Base-by-base conservation (phyloP, 2,797 vertebrate genomes). In the Eulemur albifrons region DNA sequence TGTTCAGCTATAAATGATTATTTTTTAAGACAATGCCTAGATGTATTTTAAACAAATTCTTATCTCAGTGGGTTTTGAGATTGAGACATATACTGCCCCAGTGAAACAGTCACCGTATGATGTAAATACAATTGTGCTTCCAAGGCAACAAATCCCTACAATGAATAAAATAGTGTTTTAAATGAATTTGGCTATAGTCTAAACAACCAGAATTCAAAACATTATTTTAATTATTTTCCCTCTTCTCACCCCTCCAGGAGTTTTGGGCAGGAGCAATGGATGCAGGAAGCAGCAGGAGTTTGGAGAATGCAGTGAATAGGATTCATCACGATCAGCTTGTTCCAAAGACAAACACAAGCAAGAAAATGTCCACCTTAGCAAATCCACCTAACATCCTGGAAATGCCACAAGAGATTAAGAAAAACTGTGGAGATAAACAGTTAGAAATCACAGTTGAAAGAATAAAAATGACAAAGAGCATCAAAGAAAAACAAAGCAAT, bases 401-500 rank as follows among this genome's bases (percentile, higher is more conserved):
- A 96, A 61, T 75, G 88, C 21, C 91, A 57, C 96, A 95, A 40
- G 89, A 96, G 38, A 89, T 89, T 57, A 98, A 97, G 96, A 97
- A 96, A 38, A 87, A 32, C 32, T 81, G n/a, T 70, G 87, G 67
- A 25, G 79, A 73, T 17, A 90, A 50, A 84, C 94, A 35, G 67
- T 61, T 61, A 88, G 97, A 96, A 95, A 94, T 87, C 18, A 57
- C 18, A 63, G 45, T 0, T 0, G 88, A 97, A 75, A 97, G 70
- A 94, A 61, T 90, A 72, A 98, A 97, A 95, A 81, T 50, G 18
- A 17, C 94, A 67, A 92, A 93, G 88, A 95, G 69, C 57, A 82
- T 90, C 77, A 97, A 93, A 72, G 81, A 95, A 84, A 98, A 98
- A 54, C 96, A 98, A 96, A 96, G 65, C 80, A 86, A 90, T 5